Base-by-base conservation (phyloP, 1,140 invertebrate species). In the Leptinotarsa texana region DNA sequence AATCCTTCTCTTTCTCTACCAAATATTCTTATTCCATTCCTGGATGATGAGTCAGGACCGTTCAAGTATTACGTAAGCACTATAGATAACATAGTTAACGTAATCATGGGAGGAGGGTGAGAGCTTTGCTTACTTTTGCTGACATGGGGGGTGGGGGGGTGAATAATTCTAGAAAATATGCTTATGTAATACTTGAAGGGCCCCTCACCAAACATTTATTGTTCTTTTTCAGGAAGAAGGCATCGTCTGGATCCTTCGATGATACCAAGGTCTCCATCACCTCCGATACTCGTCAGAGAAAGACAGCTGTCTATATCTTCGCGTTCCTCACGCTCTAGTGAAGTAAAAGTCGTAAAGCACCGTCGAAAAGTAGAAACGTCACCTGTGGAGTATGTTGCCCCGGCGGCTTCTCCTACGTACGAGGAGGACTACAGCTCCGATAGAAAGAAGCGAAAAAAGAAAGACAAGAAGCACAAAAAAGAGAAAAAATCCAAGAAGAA, bases 401-500 rank as follows among this genome's bases (percentile, higher is more conserved):
- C 82, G 71, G 2, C 84, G 73, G 17, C 74, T 65, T 82, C 83
- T 22, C 81, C 85, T 5, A 42, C 75, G 62, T 78, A 74, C 57
- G 67, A 71, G 15, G 81, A 82, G 61, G 85, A 86, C n/a, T 86
- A 84, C 47, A 82, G 85, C 27, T 86, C 86, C 22, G 77, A 86
- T 2, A 83, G 85, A 69, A 85, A 88, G 80, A 87, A 89, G 74
- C 83, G 88, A 81, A 88, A 88, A 74, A 83, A 82, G 78, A 89
- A 90, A 84, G 87, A 91, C 79, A 89, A 91, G 83, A 89, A 90
- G 78, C 88, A 90, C 72, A 89, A 88, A 78, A 86, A 89, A 27
- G 91, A 92, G 69, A 93, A 93, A 78, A 93, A 93, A 74, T 75
- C 82, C 0, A 93, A 92, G 83, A 93, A 93, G 84, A 91, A 90